These are phyloP conservation scores for Protobothrops mucrosquamatus DNA, from an alignment of 2,113 vertebrate species.

Conservation along the genomic window DNA sequence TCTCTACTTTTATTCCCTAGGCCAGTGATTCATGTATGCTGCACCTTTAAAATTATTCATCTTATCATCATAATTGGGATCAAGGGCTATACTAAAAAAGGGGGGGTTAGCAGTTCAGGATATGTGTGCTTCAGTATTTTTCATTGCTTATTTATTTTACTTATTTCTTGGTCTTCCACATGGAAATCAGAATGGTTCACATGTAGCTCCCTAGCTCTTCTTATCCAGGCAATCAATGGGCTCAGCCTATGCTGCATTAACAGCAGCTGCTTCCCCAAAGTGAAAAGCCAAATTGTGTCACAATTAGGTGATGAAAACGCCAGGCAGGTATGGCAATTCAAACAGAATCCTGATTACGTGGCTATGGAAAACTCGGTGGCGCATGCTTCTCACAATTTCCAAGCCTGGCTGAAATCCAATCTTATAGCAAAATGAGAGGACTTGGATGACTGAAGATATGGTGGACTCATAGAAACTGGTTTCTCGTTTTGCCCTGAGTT, in stretches of 20 bases:
- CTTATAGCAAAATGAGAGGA: background rate
- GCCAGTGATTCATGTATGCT: background rate
- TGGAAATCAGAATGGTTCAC: background rate
- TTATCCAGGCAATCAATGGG: background rate
- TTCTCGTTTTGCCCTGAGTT: background rate
- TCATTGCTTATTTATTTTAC: background rate
- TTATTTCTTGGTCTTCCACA: too few relatives aligned
- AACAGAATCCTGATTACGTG: background rate
- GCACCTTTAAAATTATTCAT: background rate
- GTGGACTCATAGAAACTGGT: background rate
- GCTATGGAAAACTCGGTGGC: background rate
- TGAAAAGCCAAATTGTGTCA: background rate
- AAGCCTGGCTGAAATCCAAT: background rate
- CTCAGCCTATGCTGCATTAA: background rate
- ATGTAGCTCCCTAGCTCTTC: background rate
- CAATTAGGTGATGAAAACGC: background rate
- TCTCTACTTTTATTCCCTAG: slow-evolving; percentile 19
- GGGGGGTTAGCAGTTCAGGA: too few relatives aligned
- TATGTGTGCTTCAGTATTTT: background rate
- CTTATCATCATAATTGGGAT: background rate
- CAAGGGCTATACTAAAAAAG: background rate
- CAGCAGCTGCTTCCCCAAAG: background rate
- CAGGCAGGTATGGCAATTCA: background rate
- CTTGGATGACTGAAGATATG: background rate
- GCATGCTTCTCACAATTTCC: background rate